Conservation (phyloP, 2,888 invertebrate species). For the Corbicula japonica region DNA sequence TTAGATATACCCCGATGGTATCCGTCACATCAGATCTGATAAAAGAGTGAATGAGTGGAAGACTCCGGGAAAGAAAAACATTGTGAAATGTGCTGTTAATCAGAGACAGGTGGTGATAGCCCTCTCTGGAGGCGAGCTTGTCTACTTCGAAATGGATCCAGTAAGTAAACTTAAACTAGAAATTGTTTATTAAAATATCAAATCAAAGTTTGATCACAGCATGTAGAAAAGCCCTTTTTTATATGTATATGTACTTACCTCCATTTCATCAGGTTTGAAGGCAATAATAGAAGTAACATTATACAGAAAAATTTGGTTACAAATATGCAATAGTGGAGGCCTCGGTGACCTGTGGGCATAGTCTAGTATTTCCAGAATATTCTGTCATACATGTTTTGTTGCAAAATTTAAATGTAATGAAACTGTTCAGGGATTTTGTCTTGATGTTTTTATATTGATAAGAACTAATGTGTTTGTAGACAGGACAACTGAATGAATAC, state of each 20-base stretch:
- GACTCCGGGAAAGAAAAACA: conserved; percentile 98
- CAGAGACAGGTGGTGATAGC: conserved; percentile 99
- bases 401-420: too few relatives aligned
- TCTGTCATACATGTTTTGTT: too few relatives aligned
- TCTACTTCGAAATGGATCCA: conserved; percentile 99
- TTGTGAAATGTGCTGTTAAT: conserved; percentile 99
- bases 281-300: too few relatives aligned
- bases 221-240: background rate
- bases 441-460: too few relatives aligned
- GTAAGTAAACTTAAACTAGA: conserved; percentile 89
- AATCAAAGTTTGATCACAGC: background rate
- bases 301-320: too few relatives aligned
- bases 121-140: conserved; percentile 97
- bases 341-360: too few relatives aligned
- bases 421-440: too few relatives aligned
- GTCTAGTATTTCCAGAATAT: too few relatives aligned
- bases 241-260: too few relatives aligned
- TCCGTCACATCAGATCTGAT: conserved; percentile 98
- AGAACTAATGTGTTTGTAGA: conserved; percentile 91
- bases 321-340: too few relatives aligned
- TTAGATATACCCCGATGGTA: conserved; percentile 98
- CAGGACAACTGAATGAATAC: conserved; percentile 99
- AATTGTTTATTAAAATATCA: background rate
- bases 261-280: too few relatives aligned
- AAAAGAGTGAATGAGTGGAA: conserved; percentile 99